Base-by-base conservation (phyloP, 2,888 invertebrate genomes). In the Pseudoips prasinana region DNA sequence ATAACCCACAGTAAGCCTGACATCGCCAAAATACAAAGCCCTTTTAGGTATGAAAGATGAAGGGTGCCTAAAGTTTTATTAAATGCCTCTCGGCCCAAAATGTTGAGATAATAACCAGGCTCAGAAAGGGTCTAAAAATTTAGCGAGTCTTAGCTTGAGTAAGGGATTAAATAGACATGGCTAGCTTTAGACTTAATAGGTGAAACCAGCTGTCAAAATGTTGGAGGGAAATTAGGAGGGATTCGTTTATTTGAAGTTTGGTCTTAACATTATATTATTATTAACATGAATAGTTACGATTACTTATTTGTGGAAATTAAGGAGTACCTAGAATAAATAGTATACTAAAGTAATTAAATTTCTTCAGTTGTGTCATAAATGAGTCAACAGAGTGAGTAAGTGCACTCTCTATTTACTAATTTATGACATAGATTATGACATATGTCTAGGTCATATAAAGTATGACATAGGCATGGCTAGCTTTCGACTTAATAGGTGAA, bases 61-160 rank as follows among this genome's bases (percentile, higher is more conserved):
- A 14, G 2, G 14, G 9, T 29, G 8, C 14, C 25, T 27, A 10
- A 39, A 39, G 33, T 10, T 29, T 34, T 53, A 52, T 36, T 40
- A 29, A 35, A 25, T 30, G 20, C 30, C 25, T 24, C 20, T 34
- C 26, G 22, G n/a, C 25, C 20, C 25, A 22, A 37, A 53, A 29
- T 41, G 14, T 19, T n/a, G 14, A 30, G 30, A 28, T 47, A 35
- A 38, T 38, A 34, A 29, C 33, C 23, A 18, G 30, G 28, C 41
- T 40, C 10, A 46, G 22, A 33, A 33, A 33, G 33, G 38, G 49
- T 42, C 38, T 48, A 36, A 33, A 48, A 33, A 35, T 48, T 48
- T 42, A 25, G 28, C 31, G 35, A 42, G 38, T 39, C 43, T 34
- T 53, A 35, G 29, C 20, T 23, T 41, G 35, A 41, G 27, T 41